Evolutionary conservation across 2,888 invertebrate genomes (phyloP).

Genomic region (Aproaerema taeniolella): DNA sequence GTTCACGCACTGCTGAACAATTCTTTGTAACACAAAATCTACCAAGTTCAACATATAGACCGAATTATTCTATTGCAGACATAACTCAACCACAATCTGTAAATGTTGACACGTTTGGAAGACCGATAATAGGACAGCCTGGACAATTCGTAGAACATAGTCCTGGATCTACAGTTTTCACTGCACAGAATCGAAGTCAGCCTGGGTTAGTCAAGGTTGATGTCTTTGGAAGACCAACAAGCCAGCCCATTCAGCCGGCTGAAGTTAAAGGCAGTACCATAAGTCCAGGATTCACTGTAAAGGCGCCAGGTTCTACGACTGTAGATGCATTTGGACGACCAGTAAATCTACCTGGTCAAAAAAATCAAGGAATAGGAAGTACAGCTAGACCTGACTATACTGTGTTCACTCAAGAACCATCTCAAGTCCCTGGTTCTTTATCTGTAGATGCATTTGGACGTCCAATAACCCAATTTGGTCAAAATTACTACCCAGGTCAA

Average conservation of each 20-base stretch:
- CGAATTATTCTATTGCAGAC: constrained; percentile 20
- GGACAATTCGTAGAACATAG: no score
- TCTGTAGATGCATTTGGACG: constrained; percentile 14
- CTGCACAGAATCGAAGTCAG: no score
- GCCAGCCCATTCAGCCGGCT: no score
- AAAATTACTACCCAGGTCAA: no score
- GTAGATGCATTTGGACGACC: constrained; percentile 15
- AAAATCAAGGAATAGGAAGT: no score
- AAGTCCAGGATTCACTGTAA: neutral
- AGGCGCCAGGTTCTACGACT: neutral
- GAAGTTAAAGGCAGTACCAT: neutral
- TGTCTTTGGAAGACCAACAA: neutral
- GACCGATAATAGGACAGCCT: no score
- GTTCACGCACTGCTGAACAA: no score
- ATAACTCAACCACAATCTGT: constrained; percentile 11
- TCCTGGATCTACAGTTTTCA: constrained; percentile 3
- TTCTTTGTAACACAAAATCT: neutral
- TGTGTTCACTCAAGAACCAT: constrained; percentile 13
- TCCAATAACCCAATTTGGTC: neutral
- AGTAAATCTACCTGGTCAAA: neutral
- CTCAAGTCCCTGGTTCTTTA: constrained; percentile 4
- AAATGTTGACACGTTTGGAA: constrained; percentile 15
- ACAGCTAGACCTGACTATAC: constrained; percentile 26
- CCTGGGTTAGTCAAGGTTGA: neutral
- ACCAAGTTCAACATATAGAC: constrained; percentile 28